Evolutionary conservation across 2,888 invertebrate genomes (phyloP).

Genomic region (Pterobdella sp.): DNA sequence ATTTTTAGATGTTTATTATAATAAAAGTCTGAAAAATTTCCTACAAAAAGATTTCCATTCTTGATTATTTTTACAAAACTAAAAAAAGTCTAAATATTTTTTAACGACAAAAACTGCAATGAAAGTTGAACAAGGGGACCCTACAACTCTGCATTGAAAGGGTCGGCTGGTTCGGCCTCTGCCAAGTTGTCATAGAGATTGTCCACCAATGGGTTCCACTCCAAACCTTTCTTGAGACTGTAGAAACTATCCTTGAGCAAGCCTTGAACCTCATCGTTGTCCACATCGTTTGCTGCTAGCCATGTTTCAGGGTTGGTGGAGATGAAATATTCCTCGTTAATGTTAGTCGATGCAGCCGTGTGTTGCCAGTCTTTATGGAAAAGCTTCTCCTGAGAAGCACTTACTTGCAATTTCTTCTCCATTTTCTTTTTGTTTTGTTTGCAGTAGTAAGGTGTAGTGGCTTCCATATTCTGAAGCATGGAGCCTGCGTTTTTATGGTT

Average conservation of each 20-base stretch:
- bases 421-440: too few species aligned
- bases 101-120: too few species aligned
- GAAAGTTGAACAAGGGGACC: too few species aligned
- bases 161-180: conserved; percentile 11
- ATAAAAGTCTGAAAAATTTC: too few species aligned
- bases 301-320: conserved; percentile 24
- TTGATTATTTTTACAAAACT: too few species aligned
- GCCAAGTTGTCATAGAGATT: conserved; percentile 14
- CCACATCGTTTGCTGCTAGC: conserved; percentile 5
- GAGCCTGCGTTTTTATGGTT: neutral
- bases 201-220: conserved; percentile 16
- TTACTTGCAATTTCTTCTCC: neutral
- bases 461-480: neutral
- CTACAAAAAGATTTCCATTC: too few species aligned
- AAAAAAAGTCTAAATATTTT: too few species aligned
- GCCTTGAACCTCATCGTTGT: conserved; percentile 15
- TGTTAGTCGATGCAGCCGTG: conserved; percentile 6
- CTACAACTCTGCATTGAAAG: conserved; percentile 17
- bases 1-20: too few species aligned
- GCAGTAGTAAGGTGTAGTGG: neutral
- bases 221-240: neutral
- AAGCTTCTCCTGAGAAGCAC: conserved; percentile 21
- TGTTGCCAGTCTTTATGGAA: conserved; percentile 24
- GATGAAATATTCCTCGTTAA: too few species aligned
- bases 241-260: neutral